phyloP scores from a whole-genome alignment of 2,113 vertebrate species.

The Nansenia antarctica region DNA sequence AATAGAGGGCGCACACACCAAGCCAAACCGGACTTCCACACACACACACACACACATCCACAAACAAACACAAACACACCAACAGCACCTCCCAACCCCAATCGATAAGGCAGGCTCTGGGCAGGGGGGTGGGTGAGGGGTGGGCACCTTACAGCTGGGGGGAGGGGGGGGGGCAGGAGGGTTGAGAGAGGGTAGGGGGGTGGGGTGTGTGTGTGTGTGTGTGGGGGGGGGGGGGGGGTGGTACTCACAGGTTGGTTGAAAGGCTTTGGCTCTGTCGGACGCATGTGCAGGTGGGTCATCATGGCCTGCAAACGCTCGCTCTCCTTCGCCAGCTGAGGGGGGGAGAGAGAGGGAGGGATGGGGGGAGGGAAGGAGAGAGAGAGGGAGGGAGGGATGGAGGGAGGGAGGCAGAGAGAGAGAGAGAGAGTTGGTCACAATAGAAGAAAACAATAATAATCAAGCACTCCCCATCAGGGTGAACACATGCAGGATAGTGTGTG shows the following conservation, averaged over 20 bases:
- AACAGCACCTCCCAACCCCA: not conserved
- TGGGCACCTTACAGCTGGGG: too few species aligned
- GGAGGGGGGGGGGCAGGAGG: not conserved
- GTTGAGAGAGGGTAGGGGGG: not conserved
- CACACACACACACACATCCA: not conserved
- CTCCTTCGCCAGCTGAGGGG: slow-evolving; percentile 95
- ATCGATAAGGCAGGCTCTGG: too few species aligned
- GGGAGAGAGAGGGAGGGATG: too few species aligned
- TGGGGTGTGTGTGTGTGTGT: not conserved
- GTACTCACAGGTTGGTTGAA: slow-evolving; percentile 94
- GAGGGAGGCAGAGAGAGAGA: too few species aligned
- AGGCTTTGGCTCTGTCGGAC: slow-evolving; percentile 97
- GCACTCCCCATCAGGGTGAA: too few species aligned
- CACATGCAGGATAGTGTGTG: too few species aligned
- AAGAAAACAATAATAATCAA: too few species aligned
- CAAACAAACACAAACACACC: not conserved
- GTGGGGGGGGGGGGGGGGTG: not conserved
- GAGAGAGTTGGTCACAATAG: too few species aligned
- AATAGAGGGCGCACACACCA: slow-evolving; percentile 67
- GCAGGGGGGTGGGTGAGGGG: not conserved
- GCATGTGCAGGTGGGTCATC: slow-evolving; percentile 99
- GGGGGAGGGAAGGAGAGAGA: too few species aligned
- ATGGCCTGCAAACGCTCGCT: slow-evolving; percentile 97
- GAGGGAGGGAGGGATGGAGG: too few species aligned
- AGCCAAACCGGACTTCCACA: slow-evolving; percentile 29